Evolutionary conservation across 2,797 vertebrate species (phyloP).

Genomic region (Hoplostethus atlanticus): DNA sequence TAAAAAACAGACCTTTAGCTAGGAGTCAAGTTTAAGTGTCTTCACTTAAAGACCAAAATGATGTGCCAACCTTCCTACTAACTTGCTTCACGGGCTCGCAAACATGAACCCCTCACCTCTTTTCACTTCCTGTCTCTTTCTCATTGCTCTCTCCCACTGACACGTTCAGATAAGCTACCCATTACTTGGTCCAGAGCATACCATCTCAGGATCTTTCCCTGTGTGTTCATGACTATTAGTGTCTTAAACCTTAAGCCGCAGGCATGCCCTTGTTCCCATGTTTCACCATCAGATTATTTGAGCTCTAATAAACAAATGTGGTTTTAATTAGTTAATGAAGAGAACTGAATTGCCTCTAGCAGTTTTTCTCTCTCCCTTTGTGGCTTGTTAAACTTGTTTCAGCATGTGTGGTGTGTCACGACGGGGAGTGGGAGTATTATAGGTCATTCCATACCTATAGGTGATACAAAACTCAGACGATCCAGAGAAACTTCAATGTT

Average conservation of each 20-base stretch:
- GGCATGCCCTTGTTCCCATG: background rate
- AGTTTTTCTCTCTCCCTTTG: background rate
- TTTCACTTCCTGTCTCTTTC: too few relatives aligned
- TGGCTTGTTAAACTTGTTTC: background rate
- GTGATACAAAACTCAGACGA: background rate
- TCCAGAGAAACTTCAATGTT: background rate
- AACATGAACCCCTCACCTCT: background rate
- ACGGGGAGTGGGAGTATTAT: background rate
- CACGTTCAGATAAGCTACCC: background rate
- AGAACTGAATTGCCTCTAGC: background rate
- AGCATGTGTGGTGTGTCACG: background rate
- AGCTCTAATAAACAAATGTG: conserved; percentile 22
- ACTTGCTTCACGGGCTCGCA: background rate
- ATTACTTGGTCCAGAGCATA: background rate
- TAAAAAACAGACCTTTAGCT: background rate
- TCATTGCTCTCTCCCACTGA: background rate
- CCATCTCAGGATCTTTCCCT: background rate
- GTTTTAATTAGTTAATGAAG: conserved; percentile 20
- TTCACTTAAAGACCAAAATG: background rate
- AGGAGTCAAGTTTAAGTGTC: background rate
- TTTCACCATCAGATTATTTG: conserved; percentile 7
- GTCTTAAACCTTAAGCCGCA: background rate
- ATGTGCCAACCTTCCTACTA: background rate
- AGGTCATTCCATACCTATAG: background rate
- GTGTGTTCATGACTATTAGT: background rate